Base-by-base conservation (phyloP, 2,888 invertebrate genomes). In the Sinohyriopsis cumingii region DNA sequence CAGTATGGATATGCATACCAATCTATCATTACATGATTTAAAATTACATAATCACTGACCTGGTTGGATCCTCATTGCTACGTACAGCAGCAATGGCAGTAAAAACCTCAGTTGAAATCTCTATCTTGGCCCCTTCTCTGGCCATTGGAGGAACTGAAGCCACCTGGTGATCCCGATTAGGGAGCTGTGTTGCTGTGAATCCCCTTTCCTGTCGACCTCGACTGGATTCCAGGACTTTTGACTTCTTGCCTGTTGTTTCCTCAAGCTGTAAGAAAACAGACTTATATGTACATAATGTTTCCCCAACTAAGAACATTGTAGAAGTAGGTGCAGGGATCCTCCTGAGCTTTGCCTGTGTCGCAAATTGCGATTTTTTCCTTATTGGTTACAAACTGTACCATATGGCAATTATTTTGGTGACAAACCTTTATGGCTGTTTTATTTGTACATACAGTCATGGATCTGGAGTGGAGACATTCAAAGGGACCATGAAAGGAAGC, bases 181-280 rank as follows among this genome's bases (percentile, higher is more conserved):
- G 85, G 4, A 86, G 74, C 69, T 87, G 85, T 9, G 79, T 79
- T 15, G 83, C 77, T 0, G 87, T 88, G 72, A 89, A 89, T 9
- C 89, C 89, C 66, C 89, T 80, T 78, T 85, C 83, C 68, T 88
- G 88, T 59, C 83, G 72, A 0, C 84, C 84, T n/a, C 76, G 78
- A 9, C 76, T 74, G 2, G 72, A 75, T 55, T 87, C 87, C 5
- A 86, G 63, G 18, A 89, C 88, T 64, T 87, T 88, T 15, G 85
- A 87, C 59, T 84, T 84, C 56, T 85, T 88, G 12, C 88, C 87
- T n/a, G 87, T 79, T 20, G 80, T 86, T 64, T 89, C 88, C 67
- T 86, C 86, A 28, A 89, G 73, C 89, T 87, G 61, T 15, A 72
- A 71, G 19, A 55, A 28, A 67, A 22, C 24, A 55, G 18, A 33